These are phyloP conservation scores for Amphipyra berbera DNA, from an alignment of 2,888 invertebrate species.

Conservation along the genomic window DNA sequence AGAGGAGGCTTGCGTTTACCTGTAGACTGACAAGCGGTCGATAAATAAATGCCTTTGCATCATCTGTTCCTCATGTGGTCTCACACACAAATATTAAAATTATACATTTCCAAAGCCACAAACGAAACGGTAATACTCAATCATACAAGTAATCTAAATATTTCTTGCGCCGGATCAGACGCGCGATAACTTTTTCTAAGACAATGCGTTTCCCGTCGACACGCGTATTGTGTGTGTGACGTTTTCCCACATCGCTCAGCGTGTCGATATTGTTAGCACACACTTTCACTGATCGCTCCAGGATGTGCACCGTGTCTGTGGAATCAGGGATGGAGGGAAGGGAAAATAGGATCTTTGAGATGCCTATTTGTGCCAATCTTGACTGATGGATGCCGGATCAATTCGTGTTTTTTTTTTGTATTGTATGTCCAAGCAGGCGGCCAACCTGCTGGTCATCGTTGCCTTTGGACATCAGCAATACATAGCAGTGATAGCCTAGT, in stretches of 20 bases:
- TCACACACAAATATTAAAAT: background rate
- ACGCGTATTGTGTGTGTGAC: slow-evolving; percentile 22
- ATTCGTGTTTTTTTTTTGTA: too few relatives aligned
- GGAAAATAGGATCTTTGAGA: background rate
- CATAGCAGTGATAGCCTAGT: too few relatives aligned
- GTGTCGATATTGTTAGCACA: slow-evolving; percentile 54
- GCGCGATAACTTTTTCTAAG: slow-evolving; percentile 47
- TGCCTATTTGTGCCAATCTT: too few relatives aligned
- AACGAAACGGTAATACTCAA: background rate
- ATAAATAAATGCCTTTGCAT: too few relatives aligned
- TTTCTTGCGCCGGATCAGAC: slow-evolving; percentile 12
- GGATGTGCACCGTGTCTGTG: slow-evolving; percentile 30
- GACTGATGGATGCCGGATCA: too few relatives aligned
- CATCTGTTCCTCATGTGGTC: too few relatives aligned
- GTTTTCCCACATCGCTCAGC: slow-evolving; percentile 45
- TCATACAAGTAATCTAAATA: slow-evolving; percentile 41
- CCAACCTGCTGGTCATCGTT: too few relatives aligned
- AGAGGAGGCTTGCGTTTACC: too few relatives aligned
- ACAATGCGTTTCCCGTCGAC: slow-evolving; percentile 54
- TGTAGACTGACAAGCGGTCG: too few relatives aligned
- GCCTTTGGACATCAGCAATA: too few relatives aligned
- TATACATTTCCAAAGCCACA: slow-evolving; percentile 13
- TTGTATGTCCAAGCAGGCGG: too few relatives aligned
- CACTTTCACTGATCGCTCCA: slow-evolving; percentile 71
- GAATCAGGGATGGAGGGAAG: background rate